A percentile compares a stretch with the other conserved stretches of the same genome.
Evolutionary conservation across 2,113 vertebrate genomes (phyloP).

Genomic region (Ancistrus triradiatus): DNA sequence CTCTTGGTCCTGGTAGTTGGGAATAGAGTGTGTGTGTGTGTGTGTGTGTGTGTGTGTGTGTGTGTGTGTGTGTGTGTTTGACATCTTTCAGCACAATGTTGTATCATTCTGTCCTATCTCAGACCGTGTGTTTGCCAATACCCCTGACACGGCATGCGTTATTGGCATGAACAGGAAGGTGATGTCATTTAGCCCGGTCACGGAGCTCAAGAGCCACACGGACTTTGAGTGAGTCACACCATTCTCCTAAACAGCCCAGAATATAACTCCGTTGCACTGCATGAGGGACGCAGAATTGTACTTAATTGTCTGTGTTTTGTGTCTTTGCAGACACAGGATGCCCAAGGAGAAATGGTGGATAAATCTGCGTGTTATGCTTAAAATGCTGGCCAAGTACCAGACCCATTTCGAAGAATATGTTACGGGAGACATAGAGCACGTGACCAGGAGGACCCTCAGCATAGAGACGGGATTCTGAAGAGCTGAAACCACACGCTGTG

Average conservation of each 20-base stretch:
- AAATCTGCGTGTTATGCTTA: conserved; percentile 83
- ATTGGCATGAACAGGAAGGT: conserved; percentile 85
- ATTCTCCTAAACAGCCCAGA: neutral
- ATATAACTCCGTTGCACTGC: neutral
- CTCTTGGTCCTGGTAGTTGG: too few species aligned
- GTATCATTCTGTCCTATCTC: too few species aligned
- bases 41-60: too few species aligned
- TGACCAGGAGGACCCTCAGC: conserved; percentile 85
- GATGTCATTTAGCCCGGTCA: conserved; percentile 84
- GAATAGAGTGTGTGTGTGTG: too few species aligned
- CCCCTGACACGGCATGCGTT: conserved; percentile 79
- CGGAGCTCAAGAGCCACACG: conserved; percentile 81
- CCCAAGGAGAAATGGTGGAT: conserved; percentile 92
- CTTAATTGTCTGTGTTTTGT: neutral
- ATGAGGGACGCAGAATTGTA: neutral
- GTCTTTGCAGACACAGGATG: conserved; percentile 79
- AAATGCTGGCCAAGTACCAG: conserved; percentile 95
- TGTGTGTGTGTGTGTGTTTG: too few species aligned
- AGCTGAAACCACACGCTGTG: neutral
- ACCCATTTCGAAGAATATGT: conserved; percentile 88
- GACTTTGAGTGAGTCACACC: conserved; percentile 86
- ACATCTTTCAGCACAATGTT: too few species aligned
- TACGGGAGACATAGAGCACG: conserved; percentile 84
- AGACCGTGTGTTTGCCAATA: conserved; percentile 86
- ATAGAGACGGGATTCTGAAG: conserved; percentile 85